Conservation (phyloP, 2,797 vertebrate species). For the Lerista edwardsae region DNA sequence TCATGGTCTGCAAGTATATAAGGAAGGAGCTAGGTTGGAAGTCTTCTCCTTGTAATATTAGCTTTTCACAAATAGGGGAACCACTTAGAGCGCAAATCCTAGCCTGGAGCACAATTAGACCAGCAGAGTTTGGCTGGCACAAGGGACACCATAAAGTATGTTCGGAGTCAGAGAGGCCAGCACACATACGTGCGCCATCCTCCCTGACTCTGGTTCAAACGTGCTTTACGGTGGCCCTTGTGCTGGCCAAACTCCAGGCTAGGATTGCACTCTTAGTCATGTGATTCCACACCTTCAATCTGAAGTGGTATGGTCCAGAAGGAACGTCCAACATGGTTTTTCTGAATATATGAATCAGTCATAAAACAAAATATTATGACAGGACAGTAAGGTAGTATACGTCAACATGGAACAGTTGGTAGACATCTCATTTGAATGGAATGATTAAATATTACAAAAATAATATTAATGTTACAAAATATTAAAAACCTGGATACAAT, state of each 20-base stretch:
- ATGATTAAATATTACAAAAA: neutral
- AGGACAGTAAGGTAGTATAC: neutral
- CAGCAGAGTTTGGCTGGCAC: too few relatives aligned
- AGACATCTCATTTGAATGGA: neutral
- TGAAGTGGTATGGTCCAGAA: neutral
- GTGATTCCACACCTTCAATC: neutral
- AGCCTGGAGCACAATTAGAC: too few relatives aligned
- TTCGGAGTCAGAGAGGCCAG: too few relatives aligned
- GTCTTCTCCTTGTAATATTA: too few relatives aligned
- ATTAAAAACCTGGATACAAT: conserved; percentile 8
- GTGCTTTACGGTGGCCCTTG: too few relatives aligned
- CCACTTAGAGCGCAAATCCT: too few relatives aligned
- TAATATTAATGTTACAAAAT: conserved; percentile 6
- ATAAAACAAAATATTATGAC: neutral
- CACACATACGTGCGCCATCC: too few relatives aligned
- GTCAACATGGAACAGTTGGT: neutral
- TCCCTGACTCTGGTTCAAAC: too few relatives aligned
- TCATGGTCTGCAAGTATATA: neutral
- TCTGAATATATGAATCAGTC: neutral
- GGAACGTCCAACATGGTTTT: neutral
- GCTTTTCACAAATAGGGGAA: neutral
- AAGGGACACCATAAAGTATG: too few relatives aligned
- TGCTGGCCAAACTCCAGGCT: too few relatives aligned
- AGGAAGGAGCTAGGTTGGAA: neutral
- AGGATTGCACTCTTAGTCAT: too few relatives aligned